Conservation (phyloP, 2,797 vertebrate species). For the Tiaroga cobitis region DNA sequence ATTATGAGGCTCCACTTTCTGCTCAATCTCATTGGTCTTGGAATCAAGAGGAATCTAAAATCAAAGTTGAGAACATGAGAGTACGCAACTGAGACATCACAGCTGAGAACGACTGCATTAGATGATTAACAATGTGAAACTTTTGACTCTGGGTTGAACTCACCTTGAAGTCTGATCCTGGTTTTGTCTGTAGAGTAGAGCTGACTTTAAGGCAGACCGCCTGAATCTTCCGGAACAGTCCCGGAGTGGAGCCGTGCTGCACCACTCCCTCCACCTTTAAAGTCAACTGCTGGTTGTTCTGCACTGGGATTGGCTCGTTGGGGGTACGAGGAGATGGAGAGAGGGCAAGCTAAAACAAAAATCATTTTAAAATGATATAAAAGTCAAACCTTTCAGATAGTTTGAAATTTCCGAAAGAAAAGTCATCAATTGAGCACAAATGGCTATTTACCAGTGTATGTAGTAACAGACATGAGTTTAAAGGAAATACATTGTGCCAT, state of each 20-base stretch:
- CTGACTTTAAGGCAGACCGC: slow-evolving; percentile 94
- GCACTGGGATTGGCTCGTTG: slow-evolving; percentile 92
- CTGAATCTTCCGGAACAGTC: slow-evolving; percentile 96
- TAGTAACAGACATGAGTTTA: not conserved
- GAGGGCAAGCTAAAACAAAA: slow-evolving; percentile 85
- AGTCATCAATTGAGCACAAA: not conserved
- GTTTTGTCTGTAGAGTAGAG: slow-evolving; percentile 91
- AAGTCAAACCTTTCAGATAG: not conserved
- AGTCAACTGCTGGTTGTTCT: slow-evolving; percentile 93
- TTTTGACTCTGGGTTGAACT: not conserved
- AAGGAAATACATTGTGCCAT: not conserved
- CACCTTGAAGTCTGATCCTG: slow-evolving; percentile 92
- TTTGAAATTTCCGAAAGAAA: not conserved
- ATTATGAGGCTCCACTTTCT: slow-evolving; percentile 95
- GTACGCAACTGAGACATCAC: not conserved
- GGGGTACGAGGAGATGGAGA: slow-evolving; percentile 94
- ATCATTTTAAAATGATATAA: slow-evolving; percentile 2
- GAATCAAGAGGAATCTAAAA: slow-evolving; percentile 86
- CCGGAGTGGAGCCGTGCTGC: slow-evolving; percentile 93
- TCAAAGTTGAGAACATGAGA: not conserved
- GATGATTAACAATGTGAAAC: not conserved
- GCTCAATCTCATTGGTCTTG: slow-evolving; percentile 94
- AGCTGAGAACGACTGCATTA: not conserved
- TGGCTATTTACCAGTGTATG: too few relatives aligned
- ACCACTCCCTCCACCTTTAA: slow-evolving; percentile 97